Evolutionary conservation across 2,888 invertebrate genomes (phyloP).

Genomic region (Gastracanthus pulcherrimus): DNA sequence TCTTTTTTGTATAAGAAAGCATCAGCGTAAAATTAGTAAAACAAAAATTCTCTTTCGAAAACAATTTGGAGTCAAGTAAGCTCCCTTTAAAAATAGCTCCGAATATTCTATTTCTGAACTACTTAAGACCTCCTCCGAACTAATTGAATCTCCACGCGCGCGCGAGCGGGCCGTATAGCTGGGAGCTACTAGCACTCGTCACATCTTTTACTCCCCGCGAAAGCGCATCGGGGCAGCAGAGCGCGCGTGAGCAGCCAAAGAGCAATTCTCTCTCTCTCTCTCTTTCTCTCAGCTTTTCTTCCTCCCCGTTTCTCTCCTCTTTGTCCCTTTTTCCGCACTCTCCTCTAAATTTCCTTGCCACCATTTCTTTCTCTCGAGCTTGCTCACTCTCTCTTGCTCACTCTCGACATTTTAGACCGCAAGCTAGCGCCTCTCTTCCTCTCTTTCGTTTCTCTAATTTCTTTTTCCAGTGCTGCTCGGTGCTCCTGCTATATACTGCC

Average conservation of each 20-base stretch:
- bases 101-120: conserved; percentile 19
- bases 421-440: conserved; percentile 5
- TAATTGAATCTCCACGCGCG: conserved; percentile 10
- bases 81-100: neutral
- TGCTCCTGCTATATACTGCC: neutral
- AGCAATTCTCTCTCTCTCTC: neutral
- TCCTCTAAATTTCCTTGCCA: neutral
- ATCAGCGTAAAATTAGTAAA: neutral
- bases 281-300: neutral
- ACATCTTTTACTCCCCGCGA: neutral
- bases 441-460: neutral
- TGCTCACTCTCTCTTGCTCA: neutral
- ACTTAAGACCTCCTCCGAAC: conserved; percentile 14
- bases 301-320: neutral
- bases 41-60: neutral
- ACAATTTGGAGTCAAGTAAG: neutral
- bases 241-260: neutral
- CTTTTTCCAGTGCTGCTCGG: neutral
- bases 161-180: neutral
- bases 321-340: neutral
- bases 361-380: neutral
- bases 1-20: no score
- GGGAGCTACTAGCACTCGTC: neutral
- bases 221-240: neutral
- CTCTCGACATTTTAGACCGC: neutral